phyloP scores from a whole-genome alignment of 2,888 invertebrate genomes.

The Endomychus coccineus region DNA sequence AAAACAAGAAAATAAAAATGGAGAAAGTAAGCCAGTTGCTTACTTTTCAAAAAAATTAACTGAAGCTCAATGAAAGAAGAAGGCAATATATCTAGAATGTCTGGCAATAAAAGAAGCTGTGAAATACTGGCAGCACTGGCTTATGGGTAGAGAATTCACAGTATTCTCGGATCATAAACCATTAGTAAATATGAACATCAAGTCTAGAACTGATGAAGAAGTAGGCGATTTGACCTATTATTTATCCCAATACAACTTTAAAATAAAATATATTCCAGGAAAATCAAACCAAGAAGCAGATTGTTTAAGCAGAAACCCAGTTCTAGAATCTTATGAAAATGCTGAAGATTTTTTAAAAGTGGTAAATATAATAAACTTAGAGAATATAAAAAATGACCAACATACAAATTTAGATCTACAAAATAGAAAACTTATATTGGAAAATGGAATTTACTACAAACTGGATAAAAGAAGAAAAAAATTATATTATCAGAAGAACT shows the following conservation, averaged over 20 bases:
- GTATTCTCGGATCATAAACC: conserved; percentile 28
- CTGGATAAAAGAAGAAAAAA: conserved; percentile 11
- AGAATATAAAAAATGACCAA: conserved; percentile 17
- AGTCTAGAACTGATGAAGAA: conserved; percentile 12
- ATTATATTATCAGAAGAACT: conserved; percentile 15
- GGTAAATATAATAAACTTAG: conserved; percentile 11
- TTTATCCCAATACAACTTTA: conserved; percentile 15
- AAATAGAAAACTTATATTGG: conserved; percentile 8
- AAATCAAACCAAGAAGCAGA: conserved; percentile 20
- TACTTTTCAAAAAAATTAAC: conserved; percentile 17
- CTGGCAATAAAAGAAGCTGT: conserved; percentile 24
- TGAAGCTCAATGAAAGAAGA: conserved; percentile 21
- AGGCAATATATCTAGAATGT: conserved; percentile 25
- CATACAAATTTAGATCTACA: conserved; percentile 10
- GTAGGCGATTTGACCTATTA: no score
- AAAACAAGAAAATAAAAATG: conserved; percentile 17
- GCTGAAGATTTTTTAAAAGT: conserved; percentile 10
- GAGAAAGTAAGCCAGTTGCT: conserved; percentile 14
- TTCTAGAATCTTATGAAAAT: conserved; percentile 18
- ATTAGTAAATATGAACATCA: conserved; percentile 9
- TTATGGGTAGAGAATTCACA: conserved; percentile 22
- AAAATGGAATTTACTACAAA: conserved; percentile 15
- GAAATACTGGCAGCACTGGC: conserved; percentile 25
- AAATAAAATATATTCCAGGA: conserved; percentile 18
- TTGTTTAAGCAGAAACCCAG: conserved; percentile 20